These are phyloP conservation scores for Cantharis rustica DNA, from an alignment of 2,888 invertebrate species.

Conservation along the genomic window DNA sequence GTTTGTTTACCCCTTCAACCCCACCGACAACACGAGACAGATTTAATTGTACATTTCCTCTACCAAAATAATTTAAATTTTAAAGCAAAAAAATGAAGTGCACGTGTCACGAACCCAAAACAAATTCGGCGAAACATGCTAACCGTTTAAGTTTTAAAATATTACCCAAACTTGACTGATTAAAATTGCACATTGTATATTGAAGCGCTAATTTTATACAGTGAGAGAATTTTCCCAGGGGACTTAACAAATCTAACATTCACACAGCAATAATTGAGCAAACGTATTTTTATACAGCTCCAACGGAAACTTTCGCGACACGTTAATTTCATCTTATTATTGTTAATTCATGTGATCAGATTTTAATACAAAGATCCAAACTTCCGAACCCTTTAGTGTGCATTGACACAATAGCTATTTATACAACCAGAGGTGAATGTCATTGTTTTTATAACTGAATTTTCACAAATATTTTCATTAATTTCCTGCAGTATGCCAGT, in stretches of 20 bases:
- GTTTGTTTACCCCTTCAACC: no score
- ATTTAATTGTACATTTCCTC: not conserved
- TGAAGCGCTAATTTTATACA: not conserved
- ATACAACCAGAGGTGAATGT: no score
- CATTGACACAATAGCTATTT: no score
- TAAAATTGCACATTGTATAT: slow-evolving; percentile 3
- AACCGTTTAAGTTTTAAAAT: not conserved
- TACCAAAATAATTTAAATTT: not conserved
- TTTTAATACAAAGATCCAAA: not conserved
- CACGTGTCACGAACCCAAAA: not conserved
- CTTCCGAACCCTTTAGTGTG: no score
- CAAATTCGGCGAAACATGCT: not conserved
- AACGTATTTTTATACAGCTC: slow-evolving; percentile 7
- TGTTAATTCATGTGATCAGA: not conserved
- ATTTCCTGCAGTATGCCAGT: no score
- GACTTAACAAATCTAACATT: slow-evolving; percentile 6
- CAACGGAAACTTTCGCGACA: slow-evolving; percentile 12
- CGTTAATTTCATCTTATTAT: slow-evolving; percentile 7
- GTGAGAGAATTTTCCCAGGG: slow-evolving; percentile 10
- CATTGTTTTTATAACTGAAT: no score
- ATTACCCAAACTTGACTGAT: not conserved
- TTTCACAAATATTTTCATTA: no score
- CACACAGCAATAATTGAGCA: slow-evolving; percentile 15
- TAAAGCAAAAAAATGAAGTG: not conserved
- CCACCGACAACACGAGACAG: not conserved